These are phyloP conservation scores for Aegithalos caudatus DNA, from an alignment of 2,113 vertebrate species.

Conservation along the genomic window DNA sequence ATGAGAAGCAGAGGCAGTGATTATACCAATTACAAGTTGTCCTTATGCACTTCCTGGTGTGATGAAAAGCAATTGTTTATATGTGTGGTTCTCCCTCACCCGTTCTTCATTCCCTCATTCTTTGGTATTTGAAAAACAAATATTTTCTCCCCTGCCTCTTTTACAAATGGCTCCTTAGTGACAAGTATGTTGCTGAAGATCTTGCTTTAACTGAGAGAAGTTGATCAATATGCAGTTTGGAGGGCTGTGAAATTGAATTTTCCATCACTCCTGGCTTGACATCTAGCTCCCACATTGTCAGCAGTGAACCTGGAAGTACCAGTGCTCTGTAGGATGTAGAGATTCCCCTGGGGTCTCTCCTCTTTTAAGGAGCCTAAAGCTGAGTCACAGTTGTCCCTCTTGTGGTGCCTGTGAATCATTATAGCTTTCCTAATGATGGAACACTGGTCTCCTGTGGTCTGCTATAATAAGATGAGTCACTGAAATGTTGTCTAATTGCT, in stretches of 20 bases:
- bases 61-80: conserved; percentile 18
- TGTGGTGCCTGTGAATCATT: conserved; percentile 30
- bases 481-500: not conserved
- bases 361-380: not conserved
- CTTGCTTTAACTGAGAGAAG: not conserved
- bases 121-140: not conserved
- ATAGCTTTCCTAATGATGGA: conserved; percentile 4
- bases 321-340: not conserved
- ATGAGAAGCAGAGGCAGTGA: conserved; percentile 34
- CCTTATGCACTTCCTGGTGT: not conserved
- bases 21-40: conserved; percentile 20
- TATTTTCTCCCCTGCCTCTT: not conserved
- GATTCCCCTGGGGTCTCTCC: not conserved
- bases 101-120: not conserved
- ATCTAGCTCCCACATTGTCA: not conserved
- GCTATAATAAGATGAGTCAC: conserved; percentile 30
- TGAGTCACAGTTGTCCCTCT: not conserved
- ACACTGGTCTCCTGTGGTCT: conserved; percentile 18
- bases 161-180: not conserved
- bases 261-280: not conserved
- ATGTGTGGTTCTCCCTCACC: not conserved
- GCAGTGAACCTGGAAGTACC: not conserved
- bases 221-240: not conserved
- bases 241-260: not conserved
- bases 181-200: not conserved